These are phyloP conservation scores for Pristionchus arcanus DNA, from an alignment of 2,888 invertebrate genomes.

Conservation along the genomic window DNA sequence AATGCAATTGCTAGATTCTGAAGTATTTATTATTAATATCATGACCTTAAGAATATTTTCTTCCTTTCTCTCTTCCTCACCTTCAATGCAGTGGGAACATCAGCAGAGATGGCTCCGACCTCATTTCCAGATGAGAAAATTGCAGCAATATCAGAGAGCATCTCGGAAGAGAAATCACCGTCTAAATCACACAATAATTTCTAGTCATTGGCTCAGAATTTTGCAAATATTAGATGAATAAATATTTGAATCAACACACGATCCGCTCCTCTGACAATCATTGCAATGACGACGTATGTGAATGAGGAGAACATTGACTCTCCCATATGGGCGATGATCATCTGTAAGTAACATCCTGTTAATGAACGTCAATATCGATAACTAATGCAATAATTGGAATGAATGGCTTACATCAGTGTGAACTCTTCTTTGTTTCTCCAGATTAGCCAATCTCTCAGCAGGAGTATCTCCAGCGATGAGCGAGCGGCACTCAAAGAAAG, in stretches of 20 bases:
- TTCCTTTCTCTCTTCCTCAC: slow-evolving; percentile 64
- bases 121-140: slow-evolving; percentile 85
- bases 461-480: slow-evolving; percentile 44
- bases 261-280: slow-evolving; percentile 71
- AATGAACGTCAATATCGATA: not conserved
- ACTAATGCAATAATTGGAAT: not conserved
- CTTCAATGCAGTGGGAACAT: slow-evolving; percentile 84
- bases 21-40: not conserved
- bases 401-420: not conserved
- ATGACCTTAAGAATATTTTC: no score
- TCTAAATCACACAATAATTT: slow-evolving; percentile 57
- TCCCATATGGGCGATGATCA: slow-evolving; percentile 64
- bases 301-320: slow-evolving; percentile 73
- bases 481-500: slow-evolving; percentile 4
- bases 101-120: slow-evolving; percentile 86
- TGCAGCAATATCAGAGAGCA: slow-evolving; percentile 86
- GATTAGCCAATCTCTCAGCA: slow-evolving; percentile 55
- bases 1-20: slow-evolving; percentile 70
- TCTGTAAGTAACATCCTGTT: slow-evolving; percentile 53
- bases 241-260: slow-evolving; percentile 56
- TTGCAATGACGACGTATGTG: slow-evolving; percentile 74
- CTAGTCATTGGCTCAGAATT: not conserved
- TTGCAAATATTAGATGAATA: not conserved
- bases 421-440: slow-evolving; percentile 56
- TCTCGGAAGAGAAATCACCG: slow-evolving; percentile 84